A percentile compares a stretch with the other conserved stretches of the same genome.
These are phyloP conservation scores for Punctoribates punctum DNA, from an alignment of 2,888 invertebrate genomes.

Conservation along the genomic window DNA sequence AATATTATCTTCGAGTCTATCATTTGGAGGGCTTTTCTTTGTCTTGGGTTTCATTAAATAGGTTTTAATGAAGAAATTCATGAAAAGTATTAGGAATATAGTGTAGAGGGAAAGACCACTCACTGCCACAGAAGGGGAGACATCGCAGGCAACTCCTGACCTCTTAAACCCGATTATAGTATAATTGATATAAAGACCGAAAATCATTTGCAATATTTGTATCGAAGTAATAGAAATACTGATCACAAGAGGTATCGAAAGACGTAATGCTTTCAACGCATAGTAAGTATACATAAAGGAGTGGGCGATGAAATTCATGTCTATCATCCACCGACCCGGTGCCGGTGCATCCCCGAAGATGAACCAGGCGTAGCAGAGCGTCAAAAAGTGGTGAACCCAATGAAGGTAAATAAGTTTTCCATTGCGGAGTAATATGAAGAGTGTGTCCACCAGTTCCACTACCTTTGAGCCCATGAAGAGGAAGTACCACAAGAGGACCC, in stretches of 20 bases:
- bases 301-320: conserved; percentile 64
- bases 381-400: conserved; percentile 40
- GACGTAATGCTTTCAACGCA: conserved; percentile 77
- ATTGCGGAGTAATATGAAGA: conserved; percentile 40
- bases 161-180: conserved; percentile 1
- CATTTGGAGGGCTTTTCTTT: too few relatives aligned
- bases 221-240: conserved; percentile 87
- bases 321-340: conserved; percentile 40
- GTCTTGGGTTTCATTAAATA: conserved; percentile 10
- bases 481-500: conserved; percentile 37
- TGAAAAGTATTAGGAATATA: conserved; percentile 35
- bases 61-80: conserved; percentile 38
- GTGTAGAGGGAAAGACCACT: conserved; percentile 32
- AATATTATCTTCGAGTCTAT: too few relatives aligned
- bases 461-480: conserved; percentile 35
- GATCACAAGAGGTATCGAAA: conserved; percentile 69
- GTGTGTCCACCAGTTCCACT: conserved; percentile 37
- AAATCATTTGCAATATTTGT: conserved; percentile 88
- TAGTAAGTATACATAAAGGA: conserved; percentile 89
- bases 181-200: conserved; percentile 70
- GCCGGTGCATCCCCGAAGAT: conserved; percentile 25
- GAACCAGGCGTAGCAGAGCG: conserved; percentile 37
- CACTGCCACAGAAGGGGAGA: conserved; percentile 1
- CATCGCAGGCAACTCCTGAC: conserved; percentile 35
- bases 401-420: conserved; percentile 30